Base-by-base conservation (phyloP, 2,113 vertebrate genomes). In the Oryzias woworae region DNA sequence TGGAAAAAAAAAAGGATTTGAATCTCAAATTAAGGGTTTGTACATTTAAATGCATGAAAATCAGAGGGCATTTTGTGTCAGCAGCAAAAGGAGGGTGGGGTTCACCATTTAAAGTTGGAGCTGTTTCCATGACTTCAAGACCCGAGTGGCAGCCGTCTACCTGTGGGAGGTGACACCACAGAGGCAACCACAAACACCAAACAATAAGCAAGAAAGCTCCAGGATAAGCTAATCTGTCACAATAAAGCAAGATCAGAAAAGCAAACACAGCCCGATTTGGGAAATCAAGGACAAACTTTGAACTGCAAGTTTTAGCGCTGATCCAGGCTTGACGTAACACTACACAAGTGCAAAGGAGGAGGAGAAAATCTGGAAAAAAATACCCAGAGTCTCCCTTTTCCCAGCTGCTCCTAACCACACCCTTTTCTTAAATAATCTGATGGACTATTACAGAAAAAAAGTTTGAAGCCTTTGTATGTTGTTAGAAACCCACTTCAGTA, bases 31-130 rank as follows among this genome's bases (percentile, higher is more conserved):
- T 24, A 67, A 56, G 66, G 36, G 58, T 80, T 77, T 59, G 75
- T 66, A 75, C 56, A 85, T 90, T 89, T 90, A 79, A 84, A 76
- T 84, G 71, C 56, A 82, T 69, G 71, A 79, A 88, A 88, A 88
- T 78, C 49, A 6, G 66, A 20, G 57, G 68, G 22, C 67, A 55
- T 41, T 80, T 73, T 75, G 70, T 74, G 53, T 70, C 68, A 49
- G 42, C 45, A 17, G 44, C 3, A 4, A 55, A 57, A 41, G 53
- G 41, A 74, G 73, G 74, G 72, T 28, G 74, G 48, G 66, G 58
- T 51, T 73, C 64, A 49, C 66, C 26, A 62, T 55, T 71, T 72
- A 16, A 53, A 52, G 54, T 41, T 58, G 23, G 50, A 52, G 59
- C 28, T 23, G 53, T 81, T 78, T 82, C 69, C 51, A 58, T 61